Evolutionary conservation across 2,113 vertebrate genomes (phyloP).

Genomic region (Glaucomys volans): DNA sequence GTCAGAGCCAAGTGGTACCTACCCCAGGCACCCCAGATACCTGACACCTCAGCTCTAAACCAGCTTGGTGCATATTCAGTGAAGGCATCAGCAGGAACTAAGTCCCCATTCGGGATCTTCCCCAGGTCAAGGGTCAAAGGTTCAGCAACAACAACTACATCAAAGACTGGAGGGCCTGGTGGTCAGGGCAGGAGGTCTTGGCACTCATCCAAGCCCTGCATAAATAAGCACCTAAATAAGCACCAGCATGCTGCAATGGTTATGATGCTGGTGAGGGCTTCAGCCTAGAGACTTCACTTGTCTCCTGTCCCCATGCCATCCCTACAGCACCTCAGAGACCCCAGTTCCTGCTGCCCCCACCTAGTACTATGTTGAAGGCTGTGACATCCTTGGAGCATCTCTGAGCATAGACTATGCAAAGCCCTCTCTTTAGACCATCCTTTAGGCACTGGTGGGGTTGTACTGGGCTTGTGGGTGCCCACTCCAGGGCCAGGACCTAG

Average conservation of each 20-base stretch:
- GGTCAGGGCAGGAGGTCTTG: neutral
- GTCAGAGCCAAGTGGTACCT: neutral
- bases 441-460: neutral
- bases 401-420: neutral
- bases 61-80: conserved; percentile 84
- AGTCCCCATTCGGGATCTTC: neutral
- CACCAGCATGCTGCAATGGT: rapidly evolving
- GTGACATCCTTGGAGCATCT: neutral
- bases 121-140: too few relatives aligned
- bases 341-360: too few relatives aligned
- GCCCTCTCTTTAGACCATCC: neutral
- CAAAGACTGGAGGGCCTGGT: neutral
- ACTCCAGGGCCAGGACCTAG: too few relatives aligned
- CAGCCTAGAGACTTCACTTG: neutral
- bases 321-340: neutral
- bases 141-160: neutral
- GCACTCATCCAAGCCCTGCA: neutral
- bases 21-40: rapidly evolving
- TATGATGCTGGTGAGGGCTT: neutral
- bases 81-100: conserved; percentile 80
- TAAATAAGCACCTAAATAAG: too few relatives aligned
- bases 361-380: neutral
- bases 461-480: too few relatives aligned
- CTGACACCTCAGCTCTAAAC: conserved; percentile 76
- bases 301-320: neutral